Base-by-base conservation (phyloP, 2,113 vertebrate genomes). In the Macquaria australasica region DNA sequence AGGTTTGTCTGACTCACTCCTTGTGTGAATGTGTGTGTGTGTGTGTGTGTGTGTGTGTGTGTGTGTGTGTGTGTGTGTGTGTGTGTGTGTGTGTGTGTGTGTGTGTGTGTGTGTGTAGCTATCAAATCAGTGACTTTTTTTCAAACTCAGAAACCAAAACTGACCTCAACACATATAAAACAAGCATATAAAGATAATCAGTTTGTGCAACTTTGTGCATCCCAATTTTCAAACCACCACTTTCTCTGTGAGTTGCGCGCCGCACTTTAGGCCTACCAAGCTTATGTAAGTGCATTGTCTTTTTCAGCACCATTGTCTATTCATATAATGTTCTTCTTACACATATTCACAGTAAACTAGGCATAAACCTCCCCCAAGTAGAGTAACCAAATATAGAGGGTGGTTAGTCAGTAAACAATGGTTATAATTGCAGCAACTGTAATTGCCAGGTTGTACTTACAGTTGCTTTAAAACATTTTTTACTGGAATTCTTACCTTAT, bases 1-100 rank as follows among this genome's bases (percentile, higher is more conserved):
- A 59, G 82, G 79, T 82, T 67, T 76, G 83, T 83, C 84, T 85
- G 73, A 23, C 64, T 81, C 58, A 8, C 34, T 81, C 45, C 12
- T 39, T 73, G 16, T 51, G 58, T 28, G 48, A 64, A 23, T 23
- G 18, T 39, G 69, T 53, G 68, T 53, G 48, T 51, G 16, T 31
- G 43, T 68, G 41, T 68, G 66, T 28, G 16, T 51, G 58, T 28
- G 48, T 23, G 18, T 39, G 69, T 53, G 68, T 53, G 48, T 73
- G 16, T 51, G 58, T 28, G 48, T 39, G 14, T 23, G 18, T 39
- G 69, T 53, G 68, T 53, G 48, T 73, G 16, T 51, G 58, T 28
- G 48, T 39, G 14, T 23, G 18, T 39, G 69, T 53, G 68, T 53
- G 48, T 62, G 59, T 31, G 3, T 79, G n/a, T 51, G n/a, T n/a